Base-by-base conservation (phyloP, 2,888 invertebrate genomes). In the Slavum lentiscoides region DNA sequence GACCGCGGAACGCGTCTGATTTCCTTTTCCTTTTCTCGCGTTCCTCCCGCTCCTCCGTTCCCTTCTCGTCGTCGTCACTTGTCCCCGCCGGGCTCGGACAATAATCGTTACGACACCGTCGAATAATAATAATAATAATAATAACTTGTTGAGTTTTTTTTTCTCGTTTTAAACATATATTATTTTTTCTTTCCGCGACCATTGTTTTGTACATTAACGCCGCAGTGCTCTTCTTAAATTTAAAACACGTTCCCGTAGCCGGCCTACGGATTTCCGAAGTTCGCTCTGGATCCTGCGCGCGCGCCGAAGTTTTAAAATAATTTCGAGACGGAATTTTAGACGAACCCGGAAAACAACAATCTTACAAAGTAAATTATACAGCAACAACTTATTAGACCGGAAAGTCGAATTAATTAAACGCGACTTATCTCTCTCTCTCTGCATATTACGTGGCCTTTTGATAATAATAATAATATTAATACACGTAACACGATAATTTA, bases 1-100 rank as follows among this genome's bases (percentile, higher is more conserved):
- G n/a, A 70, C 70, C 70, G n/a, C 77, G 70, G 77, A 64, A 62
- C 77, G 64, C 39, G 64, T 21, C 70, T 80, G 64, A 77, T 77
- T 77, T 77, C 62, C 19, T 30, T 37, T 61, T 59, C 30, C 23
- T 73, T 49, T 61, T 59, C 23, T 61, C 1, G 9, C 17, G 5
- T n/a, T 17, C 30, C 62, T 21, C 69, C 69, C 69, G 30, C 69
- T 62, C 70, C 68, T 69, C 49, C 69, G 69, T 30, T 30, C 30
- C 4, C 4, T 30, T 30, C 30, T 30, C 30, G 30, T 30, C 30
- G n/a, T 77, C 59, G 53, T 69, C 76, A 77, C 69, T 69, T 69
- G 69, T 59, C 49, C 55, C 4, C 61, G 13, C 55, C 39, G 43
- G 53, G 49, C 69, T 77, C 49, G 62, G 69, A 77, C 69, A 77